Conservation (phyloP, 2,113 vertebrate genomes). For the Puntigrus tetrazona region DNA sequence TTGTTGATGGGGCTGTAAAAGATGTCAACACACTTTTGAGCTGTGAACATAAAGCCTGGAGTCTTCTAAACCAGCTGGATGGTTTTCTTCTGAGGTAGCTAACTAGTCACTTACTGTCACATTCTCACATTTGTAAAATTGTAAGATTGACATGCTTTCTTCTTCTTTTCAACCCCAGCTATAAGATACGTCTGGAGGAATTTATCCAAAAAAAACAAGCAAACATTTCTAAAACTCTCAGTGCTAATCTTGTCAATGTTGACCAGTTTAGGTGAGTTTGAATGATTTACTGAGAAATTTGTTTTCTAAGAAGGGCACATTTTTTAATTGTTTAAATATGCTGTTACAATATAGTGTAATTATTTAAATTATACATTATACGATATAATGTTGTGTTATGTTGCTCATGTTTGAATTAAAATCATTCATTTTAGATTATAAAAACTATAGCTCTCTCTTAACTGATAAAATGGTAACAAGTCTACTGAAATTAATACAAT, state of each 20-base stretch:
- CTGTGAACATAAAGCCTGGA: constrained; percentile 52
- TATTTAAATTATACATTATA: too few species aligned
- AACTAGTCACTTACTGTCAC: neutral
- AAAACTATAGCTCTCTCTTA: neutral
- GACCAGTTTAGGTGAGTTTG: constrained; percentile 81
- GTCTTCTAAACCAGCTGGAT: constrained; percentile 72
- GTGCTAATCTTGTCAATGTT: constrained; percentile 83
- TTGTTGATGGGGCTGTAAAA: constrained; percentile 65
- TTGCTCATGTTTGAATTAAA: neutral
- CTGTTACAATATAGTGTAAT: neutral
- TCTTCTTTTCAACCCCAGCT: constrained; percentile 72
- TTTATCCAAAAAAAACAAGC: constrained; percentile 75
- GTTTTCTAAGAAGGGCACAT: neutral
- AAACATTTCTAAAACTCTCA: constrained; percentile 72
- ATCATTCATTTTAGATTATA: neutral
- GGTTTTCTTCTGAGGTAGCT: constrained; percentile 78
- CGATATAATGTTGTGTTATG: neutral
- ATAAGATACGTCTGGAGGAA: constrained; percentile 75
- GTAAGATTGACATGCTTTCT: neutral
- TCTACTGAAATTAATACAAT: neutral
- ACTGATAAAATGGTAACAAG: neutral
- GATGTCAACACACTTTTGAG: constrained; percentile 67
- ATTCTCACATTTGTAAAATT: neutral
- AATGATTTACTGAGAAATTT: neutral
- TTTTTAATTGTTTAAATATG: neutral